Conservation (phyloP, 1,140 invertebrate genomes). For the Drosophila tani region DNA sequence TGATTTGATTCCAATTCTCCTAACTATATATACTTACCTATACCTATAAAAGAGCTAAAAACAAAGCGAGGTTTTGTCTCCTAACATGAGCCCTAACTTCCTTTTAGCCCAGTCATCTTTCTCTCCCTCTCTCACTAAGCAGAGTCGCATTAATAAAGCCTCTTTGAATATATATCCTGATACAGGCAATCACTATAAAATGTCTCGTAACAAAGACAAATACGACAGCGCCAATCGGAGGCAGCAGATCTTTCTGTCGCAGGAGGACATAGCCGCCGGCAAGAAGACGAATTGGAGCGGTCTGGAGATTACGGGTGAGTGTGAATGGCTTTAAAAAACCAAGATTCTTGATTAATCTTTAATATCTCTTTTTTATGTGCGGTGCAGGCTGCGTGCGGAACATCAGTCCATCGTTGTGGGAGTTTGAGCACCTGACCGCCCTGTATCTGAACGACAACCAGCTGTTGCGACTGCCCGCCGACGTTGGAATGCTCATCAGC, state of each 20-base stretch:
- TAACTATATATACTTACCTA: conserved; percentile 46
- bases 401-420: conserved; percentile 95
- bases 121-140: too few species aligned
- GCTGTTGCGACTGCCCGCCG: conserved; percentile 93
- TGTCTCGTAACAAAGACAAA: conserved; percentile 89
- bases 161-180: conserved; percentile 6
- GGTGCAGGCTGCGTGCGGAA: conserved; percentile 96
- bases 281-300: conserved; percentile 96
- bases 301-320: conserved; percentile 89
- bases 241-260: conserved; percentile 95
- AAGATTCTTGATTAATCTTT: background rate
- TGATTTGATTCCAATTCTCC: conserved; percentile 78
- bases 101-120: background rate
- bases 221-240: conserved; percentile 91
- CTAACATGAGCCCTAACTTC: conserved; percentile 79
- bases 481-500: conserved; percentile 93
- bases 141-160: background rate
- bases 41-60: conserved; percentile 32
- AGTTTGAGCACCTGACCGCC: conserved; percentile 95
- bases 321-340: background rate
- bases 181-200: conserved; percentile 85
- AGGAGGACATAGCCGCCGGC: conserved; percentile 95
- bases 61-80: conserved; percentile 71
- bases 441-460: conserved; percentile 98
- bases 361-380: conserved; percentile 7